Conservation (phyloP, 1,140 invertebrate species). For the Drosophila erecta region DNA sequence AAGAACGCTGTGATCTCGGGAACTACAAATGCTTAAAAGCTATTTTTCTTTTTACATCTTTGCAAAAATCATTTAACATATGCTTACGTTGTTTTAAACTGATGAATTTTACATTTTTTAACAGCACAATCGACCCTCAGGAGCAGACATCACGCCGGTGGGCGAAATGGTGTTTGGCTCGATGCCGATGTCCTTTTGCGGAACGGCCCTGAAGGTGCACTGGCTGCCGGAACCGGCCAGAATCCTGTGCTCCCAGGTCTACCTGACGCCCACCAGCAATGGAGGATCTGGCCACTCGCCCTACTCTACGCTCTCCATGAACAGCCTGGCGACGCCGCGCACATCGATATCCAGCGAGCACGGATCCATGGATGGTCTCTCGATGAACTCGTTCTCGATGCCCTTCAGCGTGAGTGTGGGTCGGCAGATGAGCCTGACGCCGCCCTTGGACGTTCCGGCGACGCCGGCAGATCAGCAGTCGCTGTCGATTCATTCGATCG, state of each 20-base stretch:
- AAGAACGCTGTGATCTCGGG: too few relatives aligned
- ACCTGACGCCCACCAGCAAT: slow-evolving; percentile 76
- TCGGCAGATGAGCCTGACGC: slow-evolving; percentile 74
- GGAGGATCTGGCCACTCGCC: slow-evolving; percentile 60
- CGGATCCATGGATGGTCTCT: slow-evolving; percentile 78
- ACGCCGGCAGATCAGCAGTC: slow-evolving; percentile 64
- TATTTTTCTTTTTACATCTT: too few relatives aligned
- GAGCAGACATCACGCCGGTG: slow-evolving; percentile 89
- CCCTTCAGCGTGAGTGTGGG: slow-evolving; percentile 74
- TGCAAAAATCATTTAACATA: too few relatives aligned
- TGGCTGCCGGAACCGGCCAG: slow-evolving; percentile 89
- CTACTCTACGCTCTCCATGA: slow-evolving; percentile 79
- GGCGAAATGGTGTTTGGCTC: slow-evolving; percentile 96
- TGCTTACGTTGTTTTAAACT: background rate
- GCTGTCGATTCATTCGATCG: slow-evolving; percentile 53
- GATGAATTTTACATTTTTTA: slow-evolving; percentile 7
- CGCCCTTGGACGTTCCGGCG: slow-evolving; percentile 74
- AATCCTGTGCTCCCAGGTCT: slow-evolving; percentile 90
- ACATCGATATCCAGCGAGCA: slow-evolving; percentile 79
- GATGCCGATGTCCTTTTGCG: slow-evolving; percentile 93
- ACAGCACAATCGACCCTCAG: slow-evolving; percentile 87
- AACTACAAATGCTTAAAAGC: too few relatives aligned
- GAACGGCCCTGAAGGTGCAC: slow-evolving; percentile 93
- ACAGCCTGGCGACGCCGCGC: slow-evolving; percentile 72
- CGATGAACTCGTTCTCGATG: slow-evolving; percentile 83